Percentiles rank a stretch among this genome's conserved stretches.
Evolutionary conservation across 2,797 vertebrate species (phyloP).

Genomic region (Danio choprae): DNA sequence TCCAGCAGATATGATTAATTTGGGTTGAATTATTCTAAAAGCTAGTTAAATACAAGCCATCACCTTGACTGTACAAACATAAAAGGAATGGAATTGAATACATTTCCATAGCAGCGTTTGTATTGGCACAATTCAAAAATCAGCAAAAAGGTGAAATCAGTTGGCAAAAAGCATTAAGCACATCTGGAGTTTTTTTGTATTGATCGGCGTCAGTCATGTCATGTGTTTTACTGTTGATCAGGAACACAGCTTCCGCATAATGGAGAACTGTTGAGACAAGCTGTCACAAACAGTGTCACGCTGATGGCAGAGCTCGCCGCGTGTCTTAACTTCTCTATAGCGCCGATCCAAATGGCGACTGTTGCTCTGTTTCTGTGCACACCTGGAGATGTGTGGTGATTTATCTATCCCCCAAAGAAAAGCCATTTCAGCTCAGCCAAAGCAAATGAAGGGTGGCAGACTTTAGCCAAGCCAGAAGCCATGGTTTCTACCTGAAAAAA

Average conservation of each 20-base stretch:
- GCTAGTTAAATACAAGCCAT: not conserved
- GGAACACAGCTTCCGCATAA: not conserved
- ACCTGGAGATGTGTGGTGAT: slow-evolving; percentile 62
- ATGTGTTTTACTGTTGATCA: slow-evolving; percentile 16
- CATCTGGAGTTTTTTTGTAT: slow-evolving; percentile 2
- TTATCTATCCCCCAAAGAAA: slow-evolving; percentile 65
- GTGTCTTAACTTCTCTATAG: slow-evolving; percentile 9
- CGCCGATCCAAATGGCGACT: slow-evolving; percentile 39
- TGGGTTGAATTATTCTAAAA: slow-evolving; percentile 5
- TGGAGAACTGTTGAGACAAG: slow-evolving; percentile 23
- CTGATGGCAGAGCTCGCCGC: slow-evolving; percentile 1
- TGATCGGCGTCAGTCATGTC: slow-evolving; percentile 9
- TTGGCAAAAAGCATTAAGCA: not conserved
- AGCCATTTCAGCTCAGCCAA: slow-evolving; percentile 64
- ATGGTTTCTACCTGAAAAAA: slow-evolving; percentile 64
- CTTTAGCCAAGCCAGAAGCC: slow-evolving; percentile 66
- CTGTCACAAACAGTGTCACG: slow-evolving; percentile 39
- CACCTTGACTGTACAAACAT: not conserved
- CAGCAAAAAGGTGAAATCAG: slow-evolving; percentile 13
- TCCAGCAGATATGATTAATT: slow-evolving; percentile 46
- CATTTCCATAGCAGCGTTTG: slow-evolving; percentile 38
- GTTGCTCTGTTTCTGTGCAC: slow-evolving; percentile 47
- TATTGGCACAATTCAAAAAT: slow-evolving; percentile 7
- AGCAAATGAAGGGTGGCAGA: slow-evolving; percentile 65
- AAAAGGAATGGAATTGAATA: not conserved